Evolutionary conservation across 1,140 invertebrate genomes (phyloP).

Genomic region (Epicauta chinensis): DNA sequence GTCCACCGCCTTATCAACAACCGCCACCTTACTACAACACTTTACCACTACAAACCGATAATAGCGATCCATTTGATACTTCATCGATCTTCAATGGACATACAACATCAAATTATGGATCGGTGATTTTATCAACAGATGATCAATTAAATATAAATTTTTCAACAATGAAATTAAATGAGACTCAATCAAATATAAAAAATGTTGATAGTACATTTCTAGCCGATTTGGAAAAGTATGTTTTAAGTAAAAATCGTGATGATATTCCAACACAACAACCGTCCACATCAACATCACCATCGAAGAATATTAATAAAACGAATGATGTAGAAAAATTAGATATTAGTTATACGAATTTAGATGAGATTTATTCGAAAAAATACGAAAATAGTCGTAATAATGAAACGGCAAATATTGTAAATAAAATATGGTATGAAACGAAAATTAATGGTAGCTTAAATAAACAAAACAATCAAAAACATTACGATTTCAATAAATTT

Average conservation of each 20-base stretch:
- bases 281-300: slow-evolving; percentile 12
- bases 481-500: slow-evolving; percentile 25
- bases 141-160: too few relatives aligned
- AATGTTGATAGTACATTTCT: background rate
- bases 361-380: slow-evolving; percentile 21
- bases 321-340: slow-evolving; percentile 6
- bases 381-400: slow-evolving; percentile 5
- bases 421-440: slow-evolving; percentile 45
- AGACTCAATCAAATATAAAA: background rate
- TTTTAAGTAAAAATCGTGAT: background rate
- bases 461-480: too few relatives aligned
- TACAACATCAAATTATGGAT: slow-evolving; percentile 17
- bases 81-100: slow-evolving; percentile 22
- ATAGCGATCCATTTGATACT: slow-evolving; percentile 58
- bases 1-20: slow-evolving; percentile 47
- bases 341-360: slow-evolving; percentile 24
- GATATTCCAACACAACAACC: slow-evolving; percentile 21
- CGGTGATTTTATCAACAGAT: too few relatives aligned
- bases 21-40: slow-evolving; percentile 47
- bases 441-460: slow-evolving; percentile 23
- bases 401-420: slow-evolving; percentile 42
- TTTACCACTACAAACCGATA: slow-evolving; percentile 4
- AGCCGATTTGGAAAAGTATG: background rate
- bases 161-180: background rate
- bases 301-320: too few relatives aligned